A percentile compares a stretch with the other conserved stretches of the same genome.
phyloP scores from a whole-genome alignment of 2,888 invertebrate genomes.

The Troides helena region DNA sequence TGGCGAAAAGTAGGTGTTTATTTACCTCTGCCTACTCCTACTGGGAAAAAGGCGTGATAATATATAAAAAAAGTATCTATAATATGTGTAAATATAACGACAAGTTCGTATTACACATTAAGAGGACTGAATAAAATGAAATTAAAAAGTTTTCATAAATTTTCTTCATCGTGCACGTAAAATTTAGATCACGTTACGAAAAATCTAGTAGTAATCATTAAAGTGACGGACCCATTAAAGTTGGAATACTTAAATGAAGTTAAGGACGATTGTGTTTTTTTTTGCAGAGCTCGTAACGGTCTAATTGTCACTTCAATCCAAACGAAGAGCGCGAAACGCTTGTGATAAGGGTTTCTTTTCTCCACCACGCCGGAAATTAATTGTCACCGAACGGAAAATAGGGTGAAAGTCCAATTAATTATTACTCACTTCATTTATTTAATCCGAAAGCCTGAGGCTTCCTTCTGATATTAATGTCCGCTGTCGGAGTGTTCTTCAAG shows the following conservation, averaged over 20 bases:
- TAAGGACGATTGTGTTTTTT: slow-evolving; percentile 29
- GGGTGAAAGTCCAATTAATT: slow-evolving; percentile 80
- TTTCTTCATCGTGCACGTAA: background rate
- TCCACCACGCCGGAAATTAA: slow-evolving; percentile 75
- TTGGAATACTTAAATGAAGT: slow-evolving; percentile 30
- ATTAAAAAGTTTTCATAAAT: too few relatives aligned
- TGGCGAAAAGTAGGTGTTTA: too few relatives aligned
- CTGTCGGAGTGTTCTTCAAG: slow-evolving; percentile 62
- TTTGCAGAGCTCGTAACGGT: slow-evolving; percentile 42
- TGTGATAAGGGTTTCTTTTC: slow-evolving; percentile 79
- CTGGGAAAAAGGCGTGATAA: too few relatives aligned
- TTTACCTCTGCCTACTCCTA: too few relatives aligned
- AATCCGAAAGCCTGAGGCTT: slow-evolving; percentile 68
- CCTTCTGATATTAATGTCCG: slow-evolving; percentile 71
- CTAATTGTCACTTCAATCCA: slow-evolving; percentile 66
- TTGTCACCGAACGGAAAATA: slow-evolving; percentile 80
- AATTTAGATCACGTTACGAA: slow-evolving; percentile 1
- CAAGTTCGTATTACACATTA: too few relatives aligned
- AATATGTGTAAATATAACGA: too few relatives aligned
- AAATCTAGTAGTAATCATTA: slow-evolving; percentile 24
- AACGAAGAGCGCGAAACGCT: slow-evolving; percentile 65
- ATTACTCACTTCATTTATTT: slow-evolving; percentile 80
- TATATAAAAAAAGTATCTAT: too few relatives aligned
- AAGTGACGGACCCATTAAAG: slow-evolving; percentile 24
- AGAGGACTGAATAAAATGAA: too few relatives aligned